Base-by-base conservation (phyloP, 2,888 invertebrate genomes). In the Dasysyrphus tricinctus region DNA sequence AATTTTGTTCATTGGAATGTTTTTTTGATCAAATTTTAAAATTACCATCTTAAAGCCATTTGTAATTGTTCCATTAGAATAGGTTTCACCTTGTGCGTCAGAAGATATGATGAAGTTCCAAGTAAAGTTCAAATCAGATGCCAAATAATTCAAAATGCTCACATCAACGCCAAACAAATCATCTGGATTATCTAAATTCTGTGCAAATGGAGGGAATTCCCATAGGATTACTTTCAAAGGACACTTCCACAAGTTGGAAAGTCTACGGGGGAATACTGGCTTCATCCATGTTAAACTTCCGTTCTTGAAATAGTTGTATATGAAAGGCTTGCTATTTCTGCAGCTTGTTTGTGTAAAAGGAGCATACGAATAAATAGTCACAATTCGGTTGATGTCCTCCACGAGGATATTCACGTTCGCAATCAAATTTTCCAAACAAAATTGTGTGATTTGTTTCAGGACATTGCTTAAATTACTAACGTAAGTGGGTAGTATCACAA, bases 11-110 rank as follows among this genome's bases (percentile, higher is more conserved):
- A 61, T 42, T 24, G 1, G 24, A 24, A 24, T 16, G 34, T 0
- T 11, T 54, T 2, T 8, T 14, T n/a, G 5, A 14, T 24, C 29
- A 29, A 7, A 54, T 54, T 7, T 9, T 2, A 24, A 2, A 47
- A 9, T 65, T 37, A 49, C 67, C 49, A 49, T 67, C 8, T 67
- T 67, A 8, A 67, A 49, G 0, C 49, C 67, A 9, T 32, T 7
- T 0, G 47, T 47, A 2, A 9, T 1, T 8, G 67, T 37, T 34
- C 67, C 67, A 19, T 67, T 67, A 0, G 67, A 11, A 29, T 34
- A 47, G 14, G 49, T n/a, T 8, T 2, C 1, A 0, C 67, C 67
- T 2, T 8, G 2, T 9, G 16, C 16, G 2, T 1, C 3, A 1
- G 32, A 34, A 14, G 49, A 19, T 0, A 5, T 5, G 3, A 49